Evolutionary conservation across 2,797 vertebrate genomes (phyloP), one percentile per base, ranked within the genome.

Genomic region (Discoglossus pictus): DNA sequence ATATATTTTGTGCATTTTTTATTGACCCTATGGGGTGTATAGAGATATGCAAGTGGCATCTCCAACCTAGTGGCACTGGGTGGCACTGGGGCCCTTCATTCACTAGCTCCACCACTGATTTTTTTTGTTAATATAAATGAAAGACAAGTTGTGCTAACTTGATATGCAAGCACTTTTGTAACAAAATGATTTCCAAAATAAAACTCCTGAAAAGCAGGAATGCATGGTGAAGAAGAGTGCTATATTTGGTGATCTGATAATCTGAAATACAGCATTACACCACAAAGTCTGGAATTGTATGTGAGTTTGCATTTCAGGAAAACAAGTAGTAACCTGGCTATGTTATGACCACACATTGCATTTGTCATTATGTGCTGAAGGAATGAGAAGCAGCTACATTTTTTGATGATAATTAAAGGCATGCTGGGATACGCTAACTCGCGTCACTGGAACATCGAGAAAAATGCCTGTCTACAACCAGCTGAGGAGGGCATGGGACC

Each of bases 321-420:
- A 61, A 31, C 65, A 61, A 53, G 65, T 53, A 61, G 4, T 12
- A 46, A 61, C 65, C 20, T 61, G 65, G 47, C 40, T 21, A 47
- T 25, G 13, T 50, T 24, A 59, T 23, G 46, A 50, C n/a, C 58
- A 58, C 7, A 25, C 31, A 58, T 40, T 11, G 24, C 6, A 44
- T 46, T 27, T 52, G 47, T 68, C 56, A 68, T 68, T 53, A 58
- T 44, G 35, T 9, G 47, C 6, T 42, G 36, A 15, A 44, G 17
- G 65, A 21, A 69, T 31, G 4, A 11, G 31, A 59, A 46, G 13
- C 27, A 75, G 66, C 10, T 39, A 0, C 31, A 47, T 13, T 62
- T 71, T 59, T 56, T 70, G 58, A 42, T 10, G 44, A 20, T 35
- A 65, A 20, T 12, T 54, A 17, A 39, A 75, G 34, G 42, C 27